Conservation (phyloP, 2,888 invertebrate genomes). For the Rhagophthalmus giganteus region DNA sequence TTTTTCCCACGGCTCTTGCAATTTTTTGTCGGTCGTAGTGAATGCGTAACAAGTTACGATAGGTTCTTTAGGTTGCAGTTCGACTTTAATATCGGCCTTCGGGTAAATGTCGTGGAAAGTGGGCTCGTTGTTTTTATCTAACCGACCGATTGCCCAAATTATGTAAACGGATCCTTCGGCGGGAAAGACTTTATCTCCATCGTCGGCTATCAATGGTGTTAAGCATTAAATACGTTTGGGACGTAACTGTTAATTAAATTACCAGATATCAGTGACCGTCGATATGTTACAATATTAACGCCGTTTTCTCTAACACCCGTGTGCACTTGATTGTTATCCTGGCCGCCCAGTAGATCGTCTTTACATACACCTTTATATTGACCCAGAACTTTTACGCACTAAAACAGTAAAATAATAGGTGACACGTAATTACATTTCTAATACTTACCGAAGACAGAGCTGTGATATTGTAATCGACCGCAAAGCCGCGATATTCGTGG, state of each 20-base stretch:
- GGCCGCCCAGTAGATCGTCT: conserved; percentile 79
- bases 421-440: not conserved
- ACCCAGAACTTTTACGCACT: conserved; percentile 85
- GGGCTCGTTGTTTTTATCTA: conserved; percentile 78
- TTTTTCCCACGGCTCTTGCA: conserved; percentile 62
- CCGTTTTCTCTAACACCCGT: conserved; percentile 73
- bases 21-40: conserved; percentile 55
- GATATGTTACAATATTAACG: conserved; percentile 76
- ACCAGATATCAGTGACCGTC: conserved; percentile 76
- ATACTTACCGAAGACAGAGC: conserved; percentile 73
- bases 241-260: conserved; percentile 49
- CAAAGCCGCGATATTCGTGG: conserved; percentile 71
- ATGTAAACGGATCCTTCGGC: conserved; percentile 63
- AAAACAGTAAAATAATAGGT: conserved; percentile 2
- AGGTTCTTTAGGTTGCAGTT: conserved; percentile 67
- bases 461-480: conserved; percentile 83
- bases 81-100: conserved; percentile 67
- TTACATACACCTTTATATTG: conserved; percentile 85
- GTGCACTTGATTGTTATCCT: conserved; percentile 80
- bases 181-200: conserved; percentile 73
- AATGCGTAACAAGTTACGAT: conserved; percentile 76
- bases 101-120: conserved; percentile 82
- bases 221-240: too few relatives aligned
- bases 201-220: too few relatives aligned
- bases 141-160: conserved; percentile 83